Percentiles rank a stretch among this genome's conserved stretches.
phyloP scores from a whole-genome alignment of 2,113 vertebrate species.

The Bufo gargarizans region DNA sequence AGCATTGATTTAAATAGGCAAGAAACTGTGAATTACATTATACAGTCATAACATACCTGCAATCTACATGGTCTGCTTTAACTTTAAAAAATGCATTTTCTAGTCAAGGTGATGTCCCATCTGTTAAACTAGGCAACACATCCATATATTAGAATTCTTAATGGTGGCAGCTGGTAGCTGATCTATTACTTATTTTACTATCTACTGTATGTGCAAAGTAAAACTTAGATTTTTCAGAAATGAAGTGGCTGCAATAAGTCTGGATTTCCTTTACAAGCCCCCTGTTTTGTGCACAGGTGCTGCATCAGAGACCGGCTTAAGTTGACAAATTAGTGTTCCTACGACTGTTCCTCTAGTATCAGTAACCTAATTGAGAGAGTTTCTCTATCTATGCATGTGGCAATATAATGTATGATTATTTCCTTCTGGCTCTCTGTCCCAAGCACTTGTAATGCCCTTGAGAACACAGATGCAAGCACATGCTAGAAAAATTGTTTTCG shows the following conservation, averaged over 20 bases:
- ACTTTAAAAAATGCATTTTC: conserved; percentile 42
- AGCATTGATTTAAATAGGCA: neutral
- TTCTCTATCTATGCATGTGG: conserved; percentile 51
- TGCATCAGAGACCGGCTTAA: conserved; percentile 20
- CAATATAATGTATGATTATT: conserved; percentile 57
- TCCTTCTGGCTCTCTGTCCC: conserved; percentile 48
- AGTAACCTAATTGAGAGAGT: conserved; percentile 52
- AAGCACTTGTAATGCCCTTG: conserved; percentile 51
- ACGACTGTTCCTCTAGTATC: conserved; percentile 10
- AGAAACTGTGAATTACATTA: neutral
- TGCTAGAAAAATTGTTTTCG: conserved; percentile 30
- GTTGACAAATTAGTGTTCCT: conserved; percentile 48
- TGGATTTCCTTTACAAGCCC: conserved; percentile 1
- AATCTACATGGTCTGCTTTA: conserved; percentile 12
- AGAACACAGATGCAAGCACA: conserved; percentile 55
- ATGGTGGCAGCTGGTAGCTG: conserved; percentile 39
- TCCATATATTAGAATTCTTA: conserved; percentile 33
- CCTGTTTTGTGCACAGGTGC: conserved; percentile 46
- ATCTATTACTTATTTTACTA: conserved; percentile 17
- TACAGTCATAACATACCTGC: conserved; percentile 3
- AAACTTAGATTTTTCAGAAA: conserved; percentile 17
- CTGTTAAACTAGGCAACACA: conserved; percentile 39
- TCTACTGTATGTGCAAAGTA: conserved; percentile 19
- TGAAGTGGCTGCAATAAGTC: neutral
- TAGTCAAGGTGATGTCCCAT: conserved; percentile 39